Base-by-base conservation (phyloP, 2,113 vertebrate species). In the Isichthys henryi region DNA sequence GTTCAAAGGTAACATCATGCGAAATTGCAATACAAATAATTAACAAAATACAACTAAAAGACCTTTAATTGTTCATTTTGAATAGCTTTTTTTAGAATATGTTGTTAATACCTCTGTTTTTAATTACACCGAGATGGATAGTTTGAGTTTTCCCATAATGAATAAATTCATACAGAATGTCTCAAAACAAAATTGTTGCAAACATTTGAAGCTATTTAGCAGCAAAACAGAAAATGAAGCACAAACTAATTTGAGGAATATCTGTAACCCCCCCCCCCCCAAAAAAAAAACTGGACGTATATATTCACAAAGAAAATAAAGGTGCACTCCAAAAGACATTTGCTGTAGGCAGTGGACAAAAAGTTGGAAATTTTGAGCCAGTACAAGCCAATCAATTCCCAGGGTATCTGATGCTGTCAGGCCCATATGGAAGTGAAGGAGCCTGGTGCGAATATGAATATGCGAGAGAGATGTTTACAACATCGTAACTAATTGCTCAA, bases 341-440 rank as follows among this genome's bases (percentile, higher is more conserved):
- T 74, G 70, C 13, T 39, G 70, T 52, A 52, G 85, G 49, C 53
- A 86, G 85, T 39, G 50, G 85, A 87, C 49, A 56, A 86, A 86
- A 86, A 50, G 83, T n/a, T 86, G 21, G 21, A 83, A 11, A 70
- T 5, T 43, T 10, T 15, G 11, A 86, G 23, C 23, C 83, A 31
- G 83, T 9, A 50, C 21, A n/a, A 43, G 35, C 5, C 35, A 80
- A 21, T 86, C 83, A 86, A 31, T 7, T 87, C 1, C 50, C n/a
- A 31, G 31, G 10, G 21, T 53, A 31, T 87, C 31, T 56, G 13
- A 5, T 21, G 50, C 50, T 35, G 27, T 11, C 49, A 21, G 15
- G 9, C 19, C 48, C n/a, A 19, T 19, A 35, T 53, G 49, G 48
- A 87, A 53, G 15, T 53, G 49, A 52, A 10, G 1, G 15, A 35